Evolutionary conservation across 2,797 vertebrate species (phyloP).

Genomic region (Tapirus indicus): DNA sequence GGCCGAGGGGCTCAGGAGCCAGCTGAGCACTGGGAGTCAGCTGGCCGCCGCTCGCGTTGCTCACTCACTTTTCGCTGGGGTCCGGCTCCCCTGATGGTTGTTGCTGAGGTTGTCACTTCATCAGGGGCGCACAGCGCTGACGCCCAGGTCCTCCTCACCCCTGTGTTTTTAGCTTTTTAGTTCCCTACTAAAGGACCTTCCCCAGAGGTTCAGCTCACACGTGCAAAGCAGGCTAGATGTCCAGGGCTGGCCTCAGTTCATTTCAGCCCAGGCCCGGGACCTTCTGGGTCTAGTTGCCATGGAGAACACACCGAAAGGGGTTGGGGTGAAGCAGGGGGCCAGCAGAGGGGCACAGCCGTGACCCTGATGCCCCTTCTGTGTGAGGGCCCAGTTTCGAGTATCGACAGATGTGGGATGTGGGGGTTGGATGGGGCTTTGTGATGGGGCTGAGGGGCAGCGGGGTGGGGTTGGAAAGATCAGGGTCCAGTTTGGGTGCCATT

Average conservation of each 20-base stretch:
- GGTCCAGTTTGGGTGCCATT: not conserved
- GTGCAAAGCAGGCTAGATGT: too few species aligned
- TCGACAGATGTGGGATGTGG: not conserved
- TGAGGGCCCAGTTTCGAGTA: not conserved
- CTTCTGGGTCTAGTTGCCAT: not conserved
- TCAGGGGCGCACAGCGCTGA: too few species aligned
- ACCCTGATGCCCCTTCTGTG: not conserved
- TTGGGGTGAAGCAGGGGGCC: not conserved
- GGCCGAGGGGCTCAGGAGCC: accelerated
- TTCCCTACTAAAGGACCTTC: not conserved
- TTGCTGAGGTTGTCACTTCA: not conserved
- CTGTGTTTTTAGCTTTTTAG: not conserved
- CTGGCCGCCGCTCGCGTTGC: accelerated
- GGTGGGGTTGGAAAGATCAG: not conserved
- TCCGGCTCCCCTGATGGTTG: not conserved
- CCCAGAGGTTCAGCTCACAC: not conserved
- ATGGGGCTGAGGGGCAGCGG: not conserved
- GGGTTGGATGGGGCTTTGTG: not conserved
- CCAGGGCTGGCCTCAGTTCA: not conserved
- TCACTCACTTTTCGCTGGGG: not conserved
- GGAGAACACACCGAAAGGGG: not conserved
- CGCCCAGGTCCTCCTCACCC: accelerated
- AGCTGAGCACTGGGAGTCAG: not conserved
- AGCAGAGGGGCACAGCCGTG: not conserved
- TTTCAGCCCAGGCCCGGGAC: not conserved